phyloP scores from a whole-genome alignment of 2,113 vertebrate species.

The Bagarius yarrelli region DNA sequence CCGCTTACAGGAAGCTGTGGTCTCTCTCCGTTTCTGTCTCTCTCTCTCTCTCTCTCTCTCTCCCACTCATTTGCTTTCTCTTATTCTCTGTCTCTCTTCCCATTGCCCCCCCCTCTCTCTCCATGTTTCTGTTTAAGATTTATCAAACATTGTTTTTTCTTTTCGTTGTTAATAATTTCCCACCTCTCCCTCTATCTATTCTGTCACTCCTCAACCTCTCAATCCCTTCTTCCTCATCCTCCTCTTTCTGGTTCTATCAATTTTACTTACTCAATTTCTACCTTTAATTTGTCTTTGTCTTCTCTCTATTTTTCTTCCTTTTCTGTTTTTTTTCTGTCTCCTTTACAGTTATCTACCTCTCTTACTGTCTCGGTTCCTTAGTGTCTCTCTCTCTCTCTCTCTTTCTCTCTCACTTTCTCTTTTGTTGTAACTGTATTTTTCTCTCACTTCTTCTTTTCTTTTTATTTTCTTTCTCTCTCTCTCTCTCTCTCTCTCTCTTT shows the following conservation, averaged over 20 bases:
- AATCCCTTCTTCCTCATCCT: too few species aligned
- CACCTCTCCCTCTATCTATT: too few species aligned
- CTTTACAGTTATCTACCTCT: background rate
- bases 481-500: conserved; percentile 53
- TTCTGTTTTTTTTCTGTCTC: background rate
- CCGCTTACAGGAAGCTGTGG: background rate
- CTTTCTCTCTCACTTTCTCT: too few species aligned
- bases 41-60: background rate
- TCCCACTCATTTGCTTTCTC: background rate
- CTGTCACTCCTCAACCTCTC: too few species aligned
- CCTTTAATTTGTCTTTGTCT: too few species aligned
- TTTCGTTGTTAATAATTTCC: too few species aligned
- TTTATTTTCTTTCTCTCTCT: background rate
- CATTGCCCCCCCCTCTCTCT: too few species aligned
- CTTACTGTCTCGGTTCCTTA: background rate
- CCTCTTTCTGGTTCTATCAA: too few species aligned
- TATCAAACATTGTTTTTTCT: too few species aligned
- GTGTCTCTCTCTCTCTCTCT: background rate
- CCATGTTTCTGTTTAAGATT: too few species aligned
- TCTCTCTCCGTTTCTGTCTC: conserved; percentile 23
- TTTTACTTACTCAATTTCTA: too few species aligned
- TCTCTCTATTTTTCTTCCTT: background rate
- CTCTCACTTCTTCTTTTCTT: background rate
- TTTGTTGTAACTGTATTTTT: background rate
- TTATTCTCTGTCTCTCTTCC: background rate